These are phyloP conservation scores for Catajapyx aquilonaris DNA, from an alignment of 1,140 invertebrate genomes.

Conservation along the genomic window DNA sequence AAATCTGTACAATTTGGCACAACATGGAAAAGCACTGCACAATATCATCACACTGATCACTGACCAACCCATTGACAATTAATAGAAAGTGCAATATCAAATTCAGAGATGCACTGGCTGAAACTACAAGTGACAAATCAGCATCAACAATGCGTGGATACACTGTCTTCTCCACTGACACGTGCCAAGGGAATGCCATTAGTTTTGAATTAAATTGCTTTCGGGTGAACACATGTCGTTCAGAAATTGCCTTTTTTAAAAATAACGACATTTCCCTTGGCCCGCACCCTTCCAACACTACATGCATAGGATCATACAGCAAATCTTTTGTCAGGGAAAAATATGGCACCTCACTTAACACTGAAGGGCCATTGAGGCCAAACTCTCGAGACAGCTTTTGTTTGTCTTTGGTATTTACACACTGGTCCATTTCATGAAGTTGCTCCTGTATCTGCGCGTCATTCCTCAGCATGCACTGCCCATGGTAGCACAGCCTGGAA, in stretches of 20 bases:
- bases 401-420: background rate
- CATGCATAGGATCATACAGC: background rate
- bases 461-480: background rate
- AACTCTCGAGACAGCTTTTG: background rate
- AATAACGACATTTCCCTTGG: background rate
- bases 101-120: too few species aligned
- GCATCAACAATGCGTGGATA: too few species aligned
- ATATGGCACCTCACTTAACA: background rate
- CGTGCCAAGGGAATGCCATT: too few species aligned
- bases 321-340: background rate
- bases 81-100: too few species aligned
- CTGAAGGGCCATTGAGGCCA: background rate
- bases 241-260: too few species aligned
- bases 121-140: too few species aligned
- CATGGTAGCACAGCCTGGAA: background rate
- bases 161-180: too few species aligned
- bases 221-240: too few species aligned
- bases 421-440: background rate
- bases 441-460: background rate
- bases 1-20: background rate
- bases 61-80: too few species aligned
- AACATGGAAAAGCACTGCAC: background rate
- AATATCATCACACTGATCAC: background rate
- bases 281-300: background rate
- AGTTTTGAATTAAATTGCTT: too few species aligned